These are phyloP conservation scores for Euplexia lucipara DNA, from an alignment of 2,888 invertebrate genomes.

Conservation along the genomic window DNA sequence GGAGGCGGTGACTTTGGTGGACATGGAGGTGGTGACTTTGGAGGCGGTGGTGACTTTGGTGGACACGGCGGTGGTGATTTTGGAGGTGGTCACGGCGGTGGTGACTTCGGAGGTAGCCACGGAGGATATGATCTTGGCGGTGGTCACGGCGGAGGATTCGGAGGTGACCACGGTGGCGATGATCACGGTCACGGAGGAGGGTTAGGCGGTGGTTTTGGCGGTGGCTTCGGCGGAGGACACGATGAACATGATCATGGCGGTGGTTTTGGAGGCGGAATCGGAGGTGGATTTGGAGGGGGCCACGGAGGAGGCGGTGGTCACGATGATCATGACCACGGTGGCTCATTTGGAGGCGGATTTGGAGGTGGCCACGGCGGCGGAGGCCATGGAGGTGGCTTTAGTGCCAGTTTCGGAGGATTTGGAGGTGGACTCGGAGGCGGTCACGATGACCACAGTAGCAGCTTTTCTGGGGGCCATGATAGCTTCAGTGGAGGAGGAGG, in stretches of 20 bases:
- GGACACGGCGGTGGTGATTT: constrained; percentile 53
- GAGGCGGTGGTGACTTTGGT: constrained; percentile 64
- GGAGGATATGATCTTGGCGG: constrained; percentile 67
- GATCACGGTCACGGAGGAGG: constrained; percentile 67
- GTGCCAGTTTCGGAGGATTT: constrained; percentile 61
- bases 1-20: constrained; percentile 66
- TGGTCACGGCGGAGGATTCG: constrained; percentile 70
- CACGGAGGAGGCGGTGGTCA: constrained; percentile 71
- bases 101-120: constrained; percentile 57
- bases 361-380: constrained; percentile 61
- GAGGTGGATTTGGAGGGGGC: constrained; percentile 68
- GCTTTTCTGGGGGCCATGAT: constrained; percentile 64
- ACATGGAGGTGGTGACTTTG: constrained; percentile 61
- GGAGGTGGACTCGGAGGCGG: constrained; percentile 68
- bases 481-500: constrained; percentile 64
- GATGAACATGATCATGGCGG: constrained; percentile 68
- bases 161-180: constrained; percentile 64
- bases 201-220: constrained; percentile 63
- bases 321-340: constrained; percentile 57
- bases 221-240: constrained; percentile 69
- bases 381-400: constrained; percentile 62
- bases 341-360: constrained; percentile 58
- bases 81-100: constrained; percentile 58
- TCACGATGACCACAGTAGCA: constrained; percentile 66
- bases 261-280: constrained; percentile 66